A percentile compares a stretch with the other conserved stretches of the same genome.
Conservation (phyloP, 2,888 invertebrate species). For the Exephanes ischioxanthus region DNA sequence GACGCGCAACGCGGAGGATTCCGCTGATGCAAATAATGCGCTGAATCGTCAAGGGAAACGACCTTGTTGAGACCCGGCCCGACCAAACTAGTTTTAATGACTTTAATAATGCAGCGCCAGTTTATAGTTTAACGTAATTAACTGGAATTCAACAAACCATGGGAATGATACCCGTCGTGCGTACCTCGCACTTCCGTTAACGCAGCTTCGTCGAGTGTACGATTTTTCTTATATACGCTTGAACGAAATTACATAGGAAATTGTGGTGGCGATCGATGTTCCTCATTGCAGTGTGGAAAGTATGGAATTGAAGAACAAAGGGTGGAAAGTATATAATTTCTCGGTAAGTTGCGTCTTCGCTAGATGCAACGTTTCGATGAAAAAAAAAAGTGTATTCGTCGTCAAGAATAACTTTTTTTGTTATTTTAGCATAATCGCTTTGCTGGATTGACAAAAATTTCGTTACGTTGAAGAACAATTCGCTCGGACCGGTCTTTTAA, state of each 20-base stretch:
- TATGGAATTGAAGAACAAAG: constrained; percentile 43
- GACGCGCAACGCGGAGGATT: constrained; percentile 22
- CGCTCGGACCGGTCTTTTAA: too few relatives aligned
- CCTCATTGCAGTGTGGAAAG: constrained; percentile 45
- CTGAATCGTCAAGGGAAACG: constrained; percentile 53
- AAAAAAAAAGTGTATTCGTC: neutral
- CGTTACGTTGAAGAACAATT: too few relatives aligned
- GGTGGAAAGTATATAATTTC: constrained; percentile 33
- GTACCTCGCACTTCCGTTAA: constrained; percentile 49
- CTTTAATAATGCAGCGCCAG: constrained; percentile 44
- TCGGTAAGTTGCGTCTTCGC: neutral
- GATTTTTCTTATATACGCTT: constrained; percentile 34
- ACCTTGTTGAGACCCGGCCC: constrained; percentile 57
- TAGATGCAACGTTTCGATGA: neutral
- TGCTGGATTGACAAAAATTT: too few relatives aligned
- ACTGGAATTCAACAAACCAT: constrained; percentile 45
- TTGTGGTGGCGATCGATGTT: constrained; percentile 10
- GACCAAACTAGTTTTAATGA: constrained; percentile 56
- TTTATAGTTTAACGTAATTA: constrained; percentile 58
- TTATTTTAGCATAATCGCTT: neutral
- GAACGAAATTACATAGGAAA: constrained; percentile 51
- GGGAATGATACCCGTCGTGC: constrained; percentile 50
- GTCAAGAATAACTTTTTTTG: neutral
- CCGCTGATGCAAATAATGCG: constrained; percentile 40
- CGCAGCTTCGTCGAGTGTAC: constrained; percentile 19